phyloP scores from a whole-genome alignment of 2,113 vertebrate species.

The Clarias batrachus region DNA sequence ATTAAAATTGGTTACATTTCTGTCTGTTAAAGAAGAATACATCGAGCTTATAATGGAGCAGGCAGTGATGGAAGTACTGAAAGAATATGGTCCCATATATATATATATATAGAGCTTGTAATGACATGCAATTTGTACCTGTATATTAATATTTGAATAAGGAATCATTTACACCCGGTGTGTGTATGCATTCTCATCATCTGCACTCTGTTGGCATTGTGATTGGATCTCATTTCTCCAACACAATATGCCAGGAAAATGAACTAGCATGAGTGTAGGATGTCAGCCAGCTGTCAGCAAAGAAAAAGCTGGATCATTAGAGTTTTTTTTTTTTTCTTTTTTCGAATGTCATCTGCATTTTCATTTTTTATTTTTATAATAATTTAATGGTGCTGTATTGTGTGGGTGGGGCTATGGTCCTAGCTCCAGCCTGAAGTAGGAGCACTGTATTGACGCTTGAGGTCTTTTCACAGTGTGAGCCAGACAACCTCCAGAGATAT shows the following conservation, averaged over 20 bases:
- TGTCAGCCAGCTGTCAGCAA: conserved; percentile 5
- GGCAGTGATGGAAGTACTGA: not conserved
- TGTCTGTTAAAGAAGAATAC: not conserved
- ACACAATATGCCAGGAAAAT: not conserved
- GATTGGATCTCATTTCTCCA: not conserved
- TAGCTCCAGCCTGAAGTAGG: not conserved
- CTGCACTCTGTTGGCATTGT: not conserved
- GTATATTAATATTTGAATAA: not conserved
- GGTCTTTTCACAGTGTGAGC: not conserved
- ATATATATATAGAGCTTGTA: not conserved
- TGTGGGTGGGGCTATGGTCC: not conserved
- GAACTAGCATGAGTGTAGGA: not conserved
- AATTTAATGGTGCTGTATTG: not conserved
- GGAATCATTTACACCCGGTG: not conserved
- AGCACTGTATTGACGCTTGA: not conserved
- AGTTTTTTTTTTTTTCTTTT: not conserved
- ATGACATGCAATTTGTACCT: not conserved
- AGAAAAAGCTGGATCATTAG: not conserved
- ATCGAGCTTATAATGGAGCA: not conserved
- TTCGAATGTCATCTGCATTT: not conserved
- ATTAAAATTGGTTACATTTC: not conserved
- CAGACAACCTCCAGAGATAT: not conserved
- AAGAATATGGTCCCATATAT: not conserved
- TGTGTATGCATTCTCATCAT: not conserved
- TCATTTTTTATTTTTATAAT: not conserved